These are phyloP conservation scores for Apogon talboti DNA, from an alignment of 2,797 vertebrate species.

Conservation along the genomic window DNA sequence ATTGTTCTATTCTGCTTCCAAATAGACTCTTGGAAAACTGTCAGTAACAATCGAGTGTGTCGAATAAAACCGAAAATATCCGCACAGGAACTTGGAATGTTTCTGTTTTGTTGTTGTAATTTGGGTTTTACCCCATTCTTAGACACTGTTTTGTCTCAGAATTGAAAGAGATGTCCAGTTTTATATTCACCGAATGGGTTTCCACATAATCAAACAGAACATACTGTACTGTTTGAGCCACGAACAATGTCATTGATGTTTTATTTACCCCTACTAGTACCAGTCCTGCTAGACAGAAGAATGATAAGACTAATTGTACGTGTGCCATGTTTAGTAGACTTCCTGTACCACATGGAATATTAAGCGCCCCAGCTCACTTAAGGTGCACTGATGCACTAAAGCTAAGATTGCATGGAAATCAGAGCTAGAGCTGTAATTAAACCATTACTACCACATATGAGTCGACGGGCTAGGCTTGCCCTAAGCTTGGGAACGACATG, in stretches of 20 bases:
- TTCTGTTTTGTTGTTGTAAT: not conserved
- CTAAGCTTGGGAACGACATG: conserved; percentile 16
- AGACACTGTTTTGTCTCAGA: too few relatives aligned
- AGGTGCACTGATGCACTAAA: conserved; percentile 12
- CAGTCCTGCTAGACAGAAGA: conserved; percentile 1
- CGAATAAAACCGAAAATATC: too few relatives aligned
- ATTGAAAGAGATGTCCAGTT: too few relatives aligned
- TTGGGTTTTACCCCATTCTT: not conserved
- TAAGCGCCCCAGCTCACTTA: conserved; percentile 6
- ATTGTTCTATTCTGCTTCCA: not conserved
- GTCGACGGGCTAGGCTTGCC: conserved; percentile 1
- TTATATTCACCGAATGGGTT: not conserved
- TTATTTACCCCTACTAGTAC: not conserved
- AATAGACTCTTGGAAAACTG: too few relatives aligned
- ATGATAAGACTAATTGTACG: conserved; percentile 13
- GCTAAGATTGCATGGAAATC: conserved; percentile 20
- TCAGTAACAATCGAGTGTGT: too few relatives aligned
- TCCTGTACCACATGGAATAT: conserved; percentile 4
- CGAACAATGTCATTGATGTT: conserved; percentile 5
- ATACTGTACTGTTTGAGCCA: not conserved
- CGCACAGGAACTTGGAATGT: too few relatives aligned
- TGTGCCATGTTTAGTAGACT: conserved; percentile 22
- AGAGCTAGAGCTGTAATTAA: conserved; percentile 17
- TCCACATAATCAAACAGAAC: not conserved
- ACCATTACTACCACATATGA: not conserved